Base-by-base conservation (phyloP, 2,888 invertebrate species). In the Drosophila formosana region DNA sequence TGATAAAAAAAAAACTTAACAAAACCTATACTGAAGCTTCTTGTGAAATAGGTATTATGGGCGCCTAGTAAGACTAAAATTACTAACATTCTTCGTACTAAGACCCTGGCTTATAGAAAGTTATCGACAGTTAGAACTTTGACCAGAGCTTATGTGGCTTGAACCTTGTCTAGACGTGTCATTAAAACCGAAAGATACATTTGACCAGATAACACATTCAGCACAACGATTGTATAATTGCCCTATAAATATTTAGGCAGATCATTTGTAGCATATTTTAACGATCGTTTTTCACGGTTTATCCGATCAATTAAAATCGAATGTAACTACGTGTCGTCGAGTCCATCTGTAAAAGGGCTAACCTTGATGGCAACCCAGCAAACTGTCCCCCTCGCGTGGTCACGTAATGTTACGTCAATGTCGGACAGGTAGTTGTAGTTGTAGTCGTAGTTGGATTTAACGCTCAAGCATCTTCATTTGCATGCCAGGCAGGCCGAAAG, bases 331-430 rank as follows among this genome's bases (percentile, higher is more conserved):
- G 43, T 46, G 28, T 50, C 51, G 56, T 49, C 34, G 65, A 11
- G 18, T n/a, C 32, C 62, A 56, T n/a, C 66, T 75, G 58, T 51
- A 67, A 68, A 78, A 80, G 86, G 82, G 72, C 51, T 66, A 80
- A 80, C 82, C 82, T 83, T 83, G 77, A 7, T 55, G 47, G 18
- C 50, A 25, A 26, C 32, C 9, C 34, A 13, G 8, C 3, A n/a
- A 53, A 43, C 53, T 53, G 61, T 23, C 9, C 56, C 52, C 50
- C 30, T 30, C 45, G 55, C 53, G 41, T 56, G 63, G 63, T 88
- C 83, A 83, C 83, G 83, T 83, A 88, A 60, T 57, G 49, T 83
- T 83, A 78, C 83, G 80, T 80, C 78, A 84, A 77, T 88, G 82
- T 66, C 82, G 57, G 25, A 30, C 49, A 34, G 70, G 52, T 69